phyloP scores from a whole-genome alignment of 2,113 vertebrate genomes.

The Delphinapterus leucas region DNA sequence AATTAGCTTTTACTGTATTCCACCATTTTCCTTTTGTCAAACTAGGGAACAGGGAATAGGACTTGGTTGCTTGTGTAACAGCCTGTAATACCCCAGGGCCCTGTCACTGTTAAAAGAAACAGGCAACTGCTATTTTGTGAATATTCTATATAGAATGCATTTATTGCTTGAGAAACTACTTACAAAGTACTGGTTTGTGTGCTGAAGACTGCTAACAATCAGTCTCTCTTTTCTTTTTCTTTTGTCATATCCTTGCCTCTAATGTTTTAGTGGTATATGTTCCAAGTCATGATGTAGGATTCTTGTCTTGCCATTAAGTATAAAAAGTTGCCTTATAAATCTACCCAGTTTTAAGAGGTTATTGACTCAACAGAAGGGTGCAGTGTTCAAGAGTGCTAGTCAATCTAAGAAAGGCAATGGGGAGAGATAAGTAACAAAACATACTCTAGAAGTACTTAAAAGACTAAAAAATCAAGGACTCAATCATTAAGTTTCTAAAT shows the following conservation, averaged over 20 bases:
- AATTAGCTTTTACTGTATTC: neutral
- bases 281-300: neutral
- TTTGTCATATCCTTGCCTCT: neutral
- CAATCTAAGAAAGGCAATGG: neutral
- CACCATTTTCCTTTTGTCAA: neutral
- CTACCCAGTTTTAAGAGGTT: neutral
- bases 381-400: neutral
- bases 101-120: neutral
- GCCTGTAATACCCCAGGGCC: neutral
- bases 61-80: neutral
- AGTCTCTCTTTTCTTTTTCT: neutral
- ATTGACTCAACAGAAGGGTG: neutral
- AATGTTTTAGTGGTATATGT: neutral
- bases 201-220: neutral
- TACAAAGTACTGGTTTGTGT: neutral
- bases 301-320: neutral
- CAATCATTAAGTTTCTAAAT: neutral
- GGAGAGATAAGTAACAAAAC: neutral
- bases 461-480: neutral
- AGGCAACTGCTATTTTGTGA: neutral
- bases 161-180: neutral
- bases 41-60: neutral
- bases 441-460: neutral
- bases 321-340: neutral
- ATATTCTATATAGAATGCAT: neutral